Base-by-base conservation (phyloP, 2,113 vertebrate genomes). In the Mugil cephalus region DNA sequence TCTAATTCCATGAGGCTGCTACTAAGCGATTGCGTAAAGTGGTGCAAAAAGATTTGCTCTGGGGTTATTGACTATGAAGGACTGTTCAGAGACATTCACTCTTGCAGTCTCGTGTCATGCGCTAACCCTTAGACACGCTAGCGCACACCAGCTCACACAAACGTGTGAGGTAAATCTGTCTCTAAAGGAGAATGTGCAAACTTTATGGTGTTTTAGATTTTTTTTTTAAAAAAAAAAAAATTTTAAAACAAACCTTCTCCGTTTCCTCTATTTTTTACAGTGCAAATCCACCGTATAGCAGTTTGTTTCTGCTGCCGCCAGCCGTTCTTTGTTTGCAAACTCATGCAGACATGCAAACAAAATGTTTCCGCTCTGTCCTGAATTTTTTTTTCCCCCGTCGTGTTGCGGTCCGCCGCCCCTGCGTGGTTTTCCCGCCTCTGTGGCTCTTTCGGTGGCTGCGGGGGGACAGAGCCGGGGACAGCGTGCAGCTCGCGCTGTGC, bases 1-100 rank as follows among this genome's bases (percentile, higher is more conserved):
- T 46, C 68, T 66, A 17, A 60, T 66, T 74, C 62, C 12, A 24
- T 45, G 47, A 43, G 50, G 74, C 66, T 73, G 19, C 66, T 80
- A 80, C 73, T 61, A 74, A 90, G 91, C 70, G 2, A 8, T 30
- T 30, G 24, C 24, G n/a, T n/a, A n/a, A n/a, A n/a, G n/a, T n/a
- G n/a, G n/a, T n/a, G n/a, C n/a, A n/a, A n/a, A n/a, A n/a, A 30
- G 24, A 30, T 30, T 30, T 30, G 24, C 2, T 30, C 24, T 30
- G 24, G n/a, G 5, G 24, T 30, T 30, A 30, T 30, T 30, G 24
- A 30, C 5, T 30, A 30, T 2, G 24, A 30, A 30, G 24, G 24
- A 30, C 24, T 30, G 5, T 2, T 30, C 5, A 5, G 24, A 30
- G 24, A 30, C 24, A n/a, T n/a, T n/a, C n/a, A n/a, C n/a, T n/a